Evolutionary conservation across 2,113 vertebrate genomes (phyloP).

Genomic region (Fregata magnificens): DNA sequence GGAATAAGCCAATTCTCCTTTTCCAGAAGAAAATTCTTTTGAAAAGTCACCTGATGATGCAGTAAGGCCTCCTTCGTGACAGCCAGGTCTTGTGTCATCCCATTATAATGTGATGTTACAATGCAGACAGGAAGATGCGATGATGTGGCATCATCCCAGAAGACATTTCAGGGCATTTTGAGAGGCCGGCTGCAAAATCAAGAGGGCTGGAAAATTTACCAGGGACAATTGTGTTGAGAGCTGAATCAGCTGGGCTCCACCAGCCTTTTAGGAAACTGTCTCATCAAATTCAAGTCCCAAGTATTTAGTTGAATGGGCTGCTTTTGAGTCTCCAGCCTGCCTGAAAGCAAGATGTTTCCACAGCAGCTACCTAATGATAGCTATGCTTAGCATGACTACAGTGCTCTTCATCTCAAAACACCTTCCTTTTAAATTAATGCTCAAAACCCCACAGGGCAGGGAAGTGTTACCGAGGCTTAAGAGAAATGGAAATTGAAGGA

Average conservation of each 20-base stretch:
- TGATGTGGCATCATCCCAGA: neutral
- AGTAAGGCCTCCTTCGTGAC: neutral
- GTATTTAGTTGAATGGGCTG: neutral
- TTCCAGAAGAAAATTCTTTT: neutral
- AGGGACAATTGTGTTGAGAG: neutral
- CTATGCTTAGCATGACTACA: neutral
- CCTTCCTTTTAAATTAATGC: constrained; percentile 34
- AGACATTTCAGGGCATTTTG: neutral
- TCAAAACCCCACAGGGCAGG: neutral
- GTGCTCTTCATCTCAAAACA: neutral
- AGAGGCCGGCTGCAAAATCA: neutral
- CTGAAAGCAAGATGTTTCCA: constrained; percentile 31
- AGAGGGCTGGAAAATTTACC: neutral
- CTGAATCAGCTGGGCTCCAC: constrained; percentile 15
- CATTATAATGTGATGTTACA: neutral
- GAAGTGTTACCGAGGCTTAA: neutral
- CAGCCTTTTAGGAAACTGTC: neutral
- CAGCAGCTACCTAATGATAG: constrained; percentile 23
- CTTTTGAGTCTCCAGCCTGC: neutral
- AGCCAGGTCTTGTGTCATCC: neutral
- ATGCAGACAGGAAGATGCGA: neutral
- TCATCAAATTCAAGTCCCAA: constrained; percentile 19
- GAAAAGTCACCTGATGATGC: neutral
- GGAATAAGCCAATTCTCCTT: neutral
- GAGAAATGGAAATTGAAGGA: constrained; percentile 2